These are phyloP conservation scores for Sminthurinus signatus DNA, from an alignment of 1,140 invertebrate species.

Conservation along the genomic window DNA sequence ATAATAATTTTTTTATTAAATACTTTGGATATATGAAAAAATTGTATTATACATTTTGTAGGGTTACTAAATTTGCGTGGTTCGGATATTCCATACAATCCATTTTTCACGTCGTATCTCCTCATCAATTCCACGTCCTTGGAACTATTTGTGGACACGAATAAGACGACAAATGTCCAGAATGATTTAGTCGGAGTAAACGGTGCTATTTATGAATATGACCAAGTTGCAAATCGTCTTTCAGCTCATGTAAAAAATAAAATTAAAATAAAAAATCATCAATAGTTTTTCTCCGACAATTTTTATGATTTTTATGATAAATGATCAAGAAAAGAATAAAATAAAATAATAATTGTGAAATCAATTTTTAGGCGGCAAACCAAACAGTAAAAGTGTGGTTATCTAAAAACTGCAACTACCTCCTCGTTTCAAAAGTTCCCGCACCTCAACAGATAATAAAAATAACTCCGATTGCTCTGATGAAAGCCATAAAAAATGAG, in stretches of 20 bases:
- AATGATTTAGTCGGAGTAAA: too few relatives aligned
- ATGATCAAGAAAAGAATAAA: too few relatives aligned
- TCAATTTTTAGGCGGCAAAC: too few relatives aligned
- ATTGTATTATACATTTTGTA: slow-evolving; percentile 45
- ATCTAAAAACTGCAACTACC: slow-evolving; percentile 31
- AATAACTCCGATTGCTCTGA: slow-evolving; percentile 53
- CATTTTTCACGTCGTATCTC: slow-evolving; percentile 90
- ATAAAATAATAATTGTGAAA: too few relatives aligned
- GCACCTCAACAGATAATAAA: slow-evolving; percentile 38
- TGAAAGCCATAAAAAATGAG: slow-evolving; percentile 87
- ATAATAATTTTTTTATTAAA: too few relatives aligned
- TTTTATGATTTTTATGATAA: too few relatives aligned
- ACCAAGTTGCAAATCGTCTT: background rate
- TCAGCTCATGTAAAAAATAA: background rate
- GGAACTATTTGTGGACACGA: slow-evolving; percentile 68
- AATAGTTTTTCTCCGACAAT: too few relatives aligned
- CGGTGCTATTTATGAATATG: background rate
- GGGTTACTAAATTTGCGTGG: slow-evolving; percentile 88
- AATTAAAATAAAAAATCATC: too few relatives aligned
- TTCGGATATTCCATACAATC: slow-evolving; percentile 91
- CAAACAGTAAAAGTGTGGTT: too few relatives aligned
- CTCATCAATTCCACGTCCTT: slow-evolving; percentile 57
- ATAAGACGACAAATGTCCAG: too few relatives aligned
- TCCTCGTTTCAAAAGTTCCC: background rate
- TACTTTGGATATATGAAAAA: too few relatives aligned